Base-by-base conservation (phyloP, 2,888 invertebrate species). In the Diplazon laetatorius region DNA sequence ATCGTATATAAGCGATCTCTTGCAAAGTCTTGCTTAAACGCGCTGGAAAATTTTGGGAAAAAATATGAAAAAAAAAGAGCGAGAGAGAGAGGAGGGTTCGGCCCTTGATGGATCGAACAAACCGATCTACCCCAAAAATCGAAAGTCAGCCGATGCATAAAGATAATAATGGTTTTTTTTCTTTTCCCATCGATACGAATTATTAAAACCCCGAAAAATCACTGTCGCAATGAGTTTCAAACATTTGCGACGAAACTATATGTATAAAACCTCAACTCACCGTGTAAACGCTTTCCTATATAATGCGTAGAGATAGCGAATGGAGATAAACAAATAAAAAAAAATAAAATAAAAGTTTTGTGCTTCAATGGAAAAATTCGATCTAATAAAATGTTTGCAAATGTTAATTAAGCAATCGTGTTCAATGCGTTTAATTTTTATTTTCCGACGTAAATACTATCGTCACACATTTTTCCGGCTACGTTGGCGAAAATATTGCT, bases 1-100 rank as follows among this genome's bases (percentile, higher is more conserved):
- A 83, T 92, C 91, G 80, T 94, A 93, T 88, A 91, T 94, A 87
- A 91, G 88, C 78, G 93, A 93, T 83, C 87, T 93, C 83, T 87
- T 94, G 84, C 92, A 91, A 85, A 89, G 90, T 85, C 86, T 92
- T 48, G 85, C 85, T 81, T 91, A 85, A 87, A 62, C 14, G 46
- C n/a, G n/a, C n/a, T n/a, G n/a, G n/a, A n/a, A n/a, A n/a, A n/a
- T n/a, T n/a, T n/a, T n/a, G n/a, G n/a, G n/a, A n/a, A n/a, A n/a
- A n/a, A n/a, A n/a, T n/a, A n/a, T n/a, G n/a, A 46, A 76, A 81
- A 48, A 14, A 39, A 59, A 3, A 65, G 59, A 50, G 9, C 22
- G 46, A 70, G 65, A 59, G 9, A 44, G 48, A 70, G 37, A 30
- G 25, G 10, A 30, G 10, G 39, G 44, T 60, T 59, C 52, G 50